Conservation (phyloP, 2,888 invertebrate genomes). For the Lasioglossum oenotherae region DNA sequence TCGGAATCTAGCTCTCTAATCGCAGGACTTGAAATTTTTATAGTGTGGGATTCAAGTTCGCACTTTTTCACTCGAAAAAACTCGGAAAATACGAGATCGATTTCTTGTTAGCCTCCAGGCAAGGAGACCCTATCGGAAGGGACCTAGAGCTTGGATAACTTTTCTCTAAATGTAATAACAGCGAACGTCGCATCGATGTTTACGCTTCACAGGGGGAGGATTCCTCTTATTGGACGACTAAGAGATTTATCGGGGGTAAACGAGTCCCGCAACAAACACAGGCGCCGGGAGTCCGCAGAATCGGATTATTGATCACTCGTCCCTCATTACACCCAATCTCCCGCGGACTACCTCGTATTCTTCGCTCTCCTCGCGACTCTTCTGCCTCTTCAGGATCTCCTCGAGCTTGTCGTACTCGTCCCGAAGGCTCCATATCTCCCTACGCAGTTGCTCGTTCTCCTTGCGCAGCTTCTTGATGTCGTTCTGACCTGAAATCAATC, state of each 20-base stretch:
- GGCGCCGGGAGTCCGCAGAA: background rate
- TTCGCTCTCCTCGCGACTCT: conserved; percentile 78
- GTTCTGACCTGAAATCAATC: conserved; percentile 89
- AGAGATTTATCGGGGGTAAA: background rate
- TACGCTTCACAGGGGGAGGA: background rate
- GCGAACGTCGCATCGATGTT: background rate
- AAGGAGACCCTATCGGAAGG: background rate
- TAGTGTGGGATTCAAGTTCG: too few species aligned
- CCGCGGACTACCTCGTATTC: conserved; percentile 76
- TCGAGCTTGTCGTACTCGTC: conserved; percentile 96
- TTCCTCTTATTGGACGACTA: background rate
- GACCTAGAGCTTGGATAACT: background rate
- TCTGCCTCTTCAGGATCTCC: conserved; percentile 88
- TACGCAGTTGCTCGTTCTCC: conserved; percentile 94
- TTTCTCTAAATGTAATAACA: background rate
- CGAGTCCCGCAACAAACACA: background rate
- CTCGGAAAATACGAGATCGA: background rate
- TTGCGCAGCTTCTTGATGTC: conserved; percentile 95
- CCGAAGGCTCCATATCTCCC: conserved; percentile 94
- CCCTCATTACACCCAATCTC: background rate
- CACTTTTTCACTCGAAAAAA: background rate
- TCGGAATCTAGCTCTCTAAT: background rate
- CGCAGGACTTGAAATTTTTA: background rate
- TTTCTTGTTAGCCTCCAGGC: background rate
- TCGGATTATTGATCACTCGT: background rate